Evolutionary conservation across 2,888 invertebrate species (phyloP), one percentile per base, ranked within the genome.

Genomic region (Linnaemya vulpina): DNA sequence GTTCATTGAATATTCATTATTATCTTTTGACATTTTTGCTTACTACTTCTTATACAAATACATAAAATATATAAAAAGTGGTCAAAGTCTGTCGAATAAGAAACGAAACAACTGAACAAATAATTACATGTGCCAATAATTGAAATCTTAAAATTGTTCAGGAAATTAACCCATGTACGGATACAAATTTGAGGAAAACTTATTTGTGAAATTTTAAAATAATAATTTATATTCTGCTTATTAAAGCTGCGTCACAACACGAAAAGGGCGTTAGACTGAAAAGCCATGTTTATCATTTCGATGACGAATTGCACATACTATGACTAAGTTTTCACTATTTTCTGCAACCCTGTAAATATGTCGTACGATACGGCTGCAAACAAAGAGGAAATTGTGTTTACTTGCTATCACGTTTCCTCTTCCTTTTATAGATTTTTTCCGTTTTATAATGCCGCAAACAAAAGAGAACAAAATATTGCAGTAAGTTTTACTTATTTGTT

Each of bases 281-380:
- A 60, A 11, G 15, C 49, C 38, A 70, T 25, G 25, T 62, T 70
- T 35, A 40, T 58, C 35, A 13, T 49, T 46, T 17, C 40, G 62
- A 70, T 78, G 77, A 78, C 68, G 77, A 78, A 78, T 78, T 78
- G 55, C 51, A 7, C 68, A 62, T 51, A 70, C 38, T 62, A 78
- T 78, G 77, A 78, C 77, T 60, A 78, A 77, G n/a, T 77, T 40
- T 60, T 49, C 30, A 17, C 25, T 25, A 46, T 65, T 77, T 68
- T 60, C 25, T 62, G 77, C 70, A 70, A 60, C 51, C 51, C 77
- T 78, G 60, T 60, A 70, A 78, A 60, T 67, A 17, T 65, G 76
- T 63, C 46, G 55, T 77, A 49, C 60, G 60, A 49, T 68, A 78
- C 62, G 17, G 60, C 68, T 70, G 77, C 77, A 70, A 63, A 68